phyloP scores from a whole-genome alignment of 2,888 invertebrate species.

The Drosophila demipolita region DNA sequence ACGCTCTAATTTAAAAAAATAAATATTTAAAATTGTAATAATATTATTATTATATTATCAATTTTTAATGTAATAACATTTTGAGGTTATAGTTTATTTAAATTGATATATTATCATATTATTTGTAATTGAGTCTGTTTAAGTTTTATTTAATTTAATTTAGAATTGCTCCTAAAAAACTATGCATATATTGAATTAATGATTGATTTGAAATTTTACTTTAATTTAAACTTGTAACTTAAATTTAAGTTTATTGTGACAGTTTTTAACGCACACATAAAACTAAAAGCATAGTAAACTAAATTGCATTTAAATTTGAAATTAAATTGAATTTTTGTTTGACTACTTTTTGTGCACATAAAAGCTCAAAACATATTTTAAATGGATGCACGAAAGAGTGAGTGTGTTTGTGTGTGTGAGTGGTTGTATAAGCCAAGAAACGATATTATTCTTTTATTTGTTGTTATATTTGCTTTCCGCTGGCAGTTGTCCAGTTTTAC shows the following conservation, averaged over 20 bases:
- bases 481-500: conserved; percentile 55
- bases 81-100: no score
- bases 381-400: background rate
- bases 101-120: background rate
- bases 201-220: background rate
- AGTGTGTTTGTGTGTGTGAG: background rate
- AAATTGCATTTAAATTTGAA: background rate
- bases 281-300: background rate
- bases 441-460: conserved; percentile 21
- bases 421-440: background rate
- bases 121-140: background rate
- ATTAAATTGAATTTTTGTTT: background rate
- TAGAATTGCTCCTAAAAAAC: background rate
- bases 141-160: background rate
- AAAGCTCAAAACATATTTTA: background rate
- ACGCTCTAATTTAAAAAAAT: no score
- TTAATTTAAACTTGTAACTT: background rate
- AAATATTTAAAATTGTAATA: no score
- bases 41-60: no score
- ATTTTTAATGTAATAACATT: no score
- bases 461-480: conserved; percentile 35
- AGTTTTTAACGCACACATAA: background rate
- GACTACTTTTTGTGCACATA: background rate
- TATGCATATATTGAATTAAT: background rate
- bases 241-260: background rate